Conservation (phyloP, 2,113 vertebrate species). For the Bujurquina vittata region DNA sequence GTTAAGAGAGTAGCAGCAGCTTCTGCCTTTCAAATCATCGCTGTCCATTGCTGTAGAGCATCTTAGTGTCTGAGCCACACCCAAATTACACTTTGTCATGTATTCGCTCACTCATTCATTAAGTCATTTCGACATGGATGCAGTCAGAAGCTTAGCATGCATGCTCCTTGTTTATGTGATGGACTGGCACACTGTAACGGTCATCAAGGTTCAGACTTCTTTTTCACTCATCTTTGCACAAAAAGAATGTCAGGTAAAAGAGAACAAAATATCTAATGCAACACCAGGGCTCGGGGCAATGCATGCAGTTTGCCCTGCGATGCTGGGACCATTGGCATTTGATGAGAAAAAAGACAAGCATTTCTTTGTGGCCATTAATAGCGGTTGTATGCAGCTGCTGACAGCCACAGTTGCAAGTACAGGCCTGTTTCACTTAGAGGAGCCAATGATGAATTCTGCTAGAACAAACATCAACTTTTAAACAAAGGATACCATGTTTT, state of each 20-base stretch:
- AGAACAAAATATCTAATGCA: conserved; percentile 35
- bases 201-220: conserved; percentile 32
- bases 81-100: conserved; percentile 10
- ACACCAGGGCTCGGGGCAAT: conserved; percentile 62
- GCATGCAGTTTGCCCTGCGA: conserved; percentile 75
- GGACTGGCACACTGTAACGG: conserved; percentile 42
- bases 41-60: conserved; percentile 29
- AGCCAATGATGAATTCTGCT: conserved; percentile 43
- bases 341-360: conserved; percentile 31
- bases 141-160: conserved; percentile 53
- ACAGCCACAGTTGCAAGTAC: conserved; percentile 52
- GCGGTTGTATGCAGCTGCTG: conserved; percentile 46
- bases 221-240: conserved; percentile 50
- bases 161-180: conserved; percentile 54
- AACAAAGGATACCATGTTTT: conserved; percentile 31
- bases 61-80: conserved; percentile 33
- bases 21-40: conserved; percentile 37
- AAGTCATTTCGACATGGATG: conserved; percentile 25
- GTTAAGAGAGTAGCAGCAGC: conserved; percentile 20
- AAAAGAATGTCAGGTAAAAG: conserved; percentile 54
- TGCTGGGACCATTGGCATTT: conserved; percentile 51
- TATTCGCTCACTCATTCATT: neutral
- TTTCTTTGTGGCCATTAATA: conserved; percentile 56
- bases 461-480: conserved; percentile 57
- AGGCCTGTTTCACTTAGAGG: conserved; percentile 54